Evolutionary conservation across 92 coral and sea anemone species (phyloP).

Genomic region (Phenganax stokvisi): DNA sequence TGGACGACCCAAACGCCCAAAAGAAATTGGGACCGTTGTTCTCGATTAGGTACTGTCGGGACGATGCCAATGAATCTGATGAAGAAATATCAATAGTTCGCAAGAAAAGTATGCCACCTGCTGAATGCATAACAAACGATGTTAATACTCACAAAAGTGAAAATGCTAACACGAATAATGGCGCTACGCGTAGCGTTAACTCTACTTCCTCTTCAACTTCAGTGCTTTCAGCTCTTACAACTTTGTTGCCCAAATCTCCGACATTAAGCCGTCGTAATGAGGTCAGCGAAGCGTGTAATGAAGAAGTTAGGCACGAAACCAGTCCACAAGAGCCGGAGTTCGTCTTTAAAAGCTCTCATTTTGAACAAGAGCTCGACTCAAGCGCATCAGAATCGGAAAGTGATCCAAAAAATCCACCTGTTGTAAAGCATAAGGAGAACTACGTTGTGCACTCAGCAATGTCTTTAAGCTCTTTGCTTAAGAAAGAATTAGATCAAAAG

Average conservation of each 20-base stretch:
- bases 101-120: constrained; percentile 38
- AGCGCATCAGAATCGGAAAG: not conserved
- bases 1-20: constrained; percentile 39
- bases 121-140: constrained; percentile 19
- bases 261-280: constrained; percentile 18
- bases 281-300: constrained; percentile 30
- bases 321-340: not conserved
- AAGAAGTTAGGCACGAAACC: constrained; percentile 16
- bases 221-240: constrained; percentile 22
- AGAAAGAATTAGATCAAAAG: constrained; percentile 24
- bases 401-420: constrained; percentile 1
- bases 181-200: not conserved
- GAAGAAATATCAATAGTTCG: constrained; percentile 95
- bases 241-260: constrained; percentile 40
- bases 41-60: constrained; percentile 80
- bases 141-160: constrained; percentile 24
- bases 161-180: constrained; percentile 45
- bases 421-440: not conserved
- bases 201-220: constrained; percentile 23
- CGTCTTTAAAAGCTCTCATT: not conserved
- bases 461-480: constrained; percentile 16
- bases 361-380: constrained; percentile 1
- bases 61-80: constrained; percentile 66
- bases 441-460: constrained; percentile 19
- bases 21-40: constrained; percentile 59